Conservation (phyloP, 2,113 vertebrate species). For the Vidua macroura region DNA sequence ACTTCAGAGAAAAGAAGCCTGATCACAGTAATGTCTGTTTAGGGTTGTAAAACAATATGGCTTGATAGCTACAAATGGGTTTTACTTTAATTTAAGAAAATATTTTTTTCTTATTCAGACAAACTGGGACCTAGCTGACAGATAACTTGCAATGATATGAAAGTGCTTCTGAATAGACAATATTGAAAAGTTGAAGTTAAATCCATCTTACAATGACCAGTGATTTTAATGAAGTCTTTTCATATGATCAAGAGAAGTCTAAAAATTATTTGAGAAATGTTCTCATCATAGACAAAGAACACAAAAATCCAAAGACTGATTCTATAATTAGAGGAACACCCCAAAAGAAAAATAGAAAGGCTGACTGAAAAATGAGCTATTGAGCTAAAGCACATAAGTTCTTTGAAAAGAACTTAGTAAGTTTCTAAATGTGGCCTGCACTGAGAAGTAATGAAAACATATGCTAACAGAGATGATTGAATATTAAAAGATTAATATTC, state of each 20-base stretch:
- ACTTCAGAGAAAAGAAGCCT: not conserved
- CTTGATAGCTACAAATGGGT: not conserved
- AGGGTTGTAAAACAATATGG: not conserved
- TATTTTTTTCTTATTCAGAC: not conserved
- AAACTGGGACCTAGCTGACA: not conserved
- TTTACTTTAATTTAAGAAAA: not conserved
- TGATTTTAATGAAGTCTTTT: slow-evolving; percentile 43
- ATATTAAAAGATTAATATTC: slow-evolving; percentile 30
- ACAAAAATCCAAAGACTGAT: not conserved
- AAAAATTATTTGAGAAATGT: slow-evolving; percentile 31
- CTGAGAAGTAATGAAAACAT: slow-evolving; percentile 9
- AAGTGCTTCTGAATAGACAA: slow-evolving; percentile 31
- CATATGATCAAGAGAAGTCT: slow-evolving; percentile 17
- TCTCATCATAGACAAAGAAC: slow-evolving; percentile 8
- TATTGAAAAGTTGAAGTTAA: slow-evolving; percentile 30
- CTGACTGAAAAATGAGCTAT: not conserved
- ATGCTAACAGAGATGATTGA: slow-evolving; percentile 34
- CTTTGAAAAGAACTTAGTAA: slow-evolving; percentile 24
- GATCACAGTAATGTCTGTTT: not conserved
- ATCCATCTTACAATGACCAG: not conserved
- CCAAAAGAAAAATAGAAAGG: slow-evolving; percentile 3
- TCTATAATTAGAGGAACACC: slow-evolving; percentile 33
- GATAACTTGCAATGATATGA: not conserved
- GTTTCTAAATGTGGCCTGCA: slow-evolving; percentile 7
- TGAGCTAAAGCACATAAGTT: not conserved